Percentiles rank a stretch among this genome's conserved stretches.
Conservation (phyloP, 2,797 vertebrate species). For the Poecilia velifera region DNA sequence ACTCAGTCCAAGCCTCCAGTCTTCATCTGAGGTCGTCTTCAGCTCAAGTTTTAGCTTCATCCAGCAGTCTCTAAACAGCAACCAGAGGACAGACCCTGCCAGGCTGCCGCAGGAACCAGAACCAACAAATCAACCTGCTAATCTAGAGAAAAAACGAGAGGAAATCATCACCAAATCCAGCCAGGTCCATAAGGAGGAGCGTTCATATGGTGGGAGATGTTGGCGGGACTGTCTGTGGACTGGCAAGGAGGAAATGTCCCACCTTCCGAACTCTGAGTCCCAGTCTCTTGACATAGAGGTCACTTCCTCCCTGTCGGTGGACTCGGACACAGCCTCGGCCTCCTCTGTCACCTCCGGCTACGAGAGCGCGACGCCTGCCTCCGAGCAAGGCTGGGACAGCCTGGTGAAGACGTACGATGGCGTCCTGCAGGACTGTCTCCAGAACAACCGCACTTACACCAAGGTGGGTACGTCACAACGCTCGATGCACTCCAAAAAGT, state of each 20-base stretch:
- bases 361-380: constrained; percentile 76
- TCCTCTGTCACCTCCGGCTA: constrained; percentile 87
- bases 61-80: constrained; percentile 80
- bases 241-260: constrained; percentile 25
- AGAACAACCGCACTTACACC: constrained; percentile 77
- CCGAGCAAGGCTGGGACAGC: constrained; percentile 79
- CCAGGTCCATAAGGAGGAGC: constrained; percentile 46
- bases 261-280: constrained; percentile 63
- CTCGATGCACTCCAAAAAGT: neutral
- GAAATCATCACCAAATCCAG: constrained; percentile 15
- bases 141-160: constrained; percentile 33
- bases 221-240: constrained; percentile 66
- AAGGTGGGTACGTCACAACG: constrained; percentile 79
- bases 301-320: constrained; percentile 79
- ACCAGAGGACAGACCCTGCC: constrained; percentile 31
- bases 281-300: constrained; percentile 74
- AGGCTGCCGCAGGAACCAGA: constrained; percentile 9
- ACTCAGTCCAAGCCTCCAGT: constrained; percentile 10
- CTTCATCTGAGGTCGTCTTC: constrained; percentile 66
- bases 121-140: constrained; percentile 16
- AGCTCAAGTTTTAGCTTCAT: constrained; percentile 93
- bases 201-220: constrained; percentile 36
- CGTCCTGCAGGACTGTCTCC: constrained; percentile 83
- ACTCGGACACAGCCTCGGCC: constrained; percentile 80
- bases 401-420: constrained; percentile 85